Conservation (phyloP, 2,797 vertebrate species). For the Pelochelys cantorii region DNA sequence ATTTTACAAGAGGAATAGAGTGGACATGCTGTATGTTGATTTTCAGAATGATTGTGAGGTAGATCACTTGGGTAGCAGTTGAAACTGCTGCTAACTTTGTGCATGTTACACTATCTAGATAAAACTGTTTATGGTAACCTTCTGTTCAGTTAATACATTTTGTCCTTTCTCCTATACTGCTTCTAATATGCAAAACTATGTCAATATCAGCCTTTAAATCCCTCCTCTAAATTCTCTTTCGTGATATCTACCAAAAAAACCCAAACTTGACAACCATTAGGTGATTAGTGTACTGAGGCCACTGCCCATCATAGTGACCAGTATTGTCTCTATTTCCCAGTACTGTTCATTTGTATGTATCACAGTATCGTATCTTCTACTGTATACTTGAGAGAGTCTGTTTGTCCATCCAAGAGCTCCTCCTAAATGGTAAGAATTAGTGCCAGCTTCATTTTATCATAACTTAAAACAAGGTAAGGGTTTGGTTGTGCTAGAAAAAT, state of each 20-base stretch:
- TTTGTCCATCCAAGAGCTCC: too few relatives aligned
- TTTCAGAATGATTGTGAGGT: conserved; percentile 1
- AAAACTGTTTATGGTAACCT: background rate
- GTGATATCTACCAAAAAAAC: background rate
- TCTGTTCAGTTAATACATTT: background rate
- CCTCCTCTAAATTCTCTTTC: background rate
- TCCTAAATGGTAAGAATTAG: too few relatives aligned
- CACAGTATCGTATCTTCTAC: background rate
- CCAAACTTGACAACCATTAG: background rate
- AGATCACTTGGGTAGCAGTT: background rate
- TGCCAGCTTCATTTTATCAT: too few relatives aligned
- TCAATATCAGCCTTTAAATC: background rate
- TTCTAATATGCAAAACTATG: background rate
- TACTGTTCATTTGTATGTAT: background rate
- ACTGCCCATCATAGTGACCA: background rate
- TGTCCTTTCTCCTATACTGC: background rate
- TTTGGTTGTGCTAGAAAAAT: too few relatives aligned
- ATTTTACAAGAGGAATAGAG: conserved; percentile 25
- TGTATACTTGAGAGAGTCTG: too few relatives aligned
- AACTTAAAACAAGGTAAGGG: too few relatives aligned
- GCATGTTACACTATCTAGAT: background rate
- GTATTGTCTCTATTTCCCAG: background rate
- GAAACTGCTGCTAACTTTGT: background rate
- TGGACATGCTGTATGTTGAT: background rate
- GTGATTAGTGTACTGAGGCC: background rate